phyloP scores from a whole-genome alignment of 1,140 invertebrate genomes.

The Stegodyphus dumicola region DNA sequence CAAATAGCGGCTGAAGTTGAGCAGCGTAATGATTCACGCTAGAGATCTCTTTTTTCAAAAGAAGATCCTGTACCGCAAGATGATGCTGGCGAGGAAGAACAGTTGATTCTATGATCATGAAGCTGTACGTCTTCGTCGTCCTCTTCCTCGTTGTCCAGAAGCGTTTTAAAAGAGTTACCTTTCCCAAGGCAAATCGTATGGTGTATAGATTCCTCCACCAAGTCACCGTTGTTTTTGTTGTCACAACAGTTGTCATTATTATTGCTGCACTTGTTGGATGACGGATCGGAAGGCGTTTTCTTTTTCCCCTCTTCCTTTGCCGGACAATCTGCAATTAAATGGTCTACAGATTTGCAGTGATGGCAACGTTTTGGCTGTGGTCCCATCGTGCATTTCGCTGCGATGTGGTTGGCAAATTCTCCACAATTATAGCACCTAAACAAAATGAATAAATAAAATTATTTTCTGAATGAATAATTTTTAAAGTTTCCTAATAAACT shows the following conservation, averaged over 20 bases:
- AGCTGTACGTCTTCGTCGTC: slow-evolving; percentile 52
- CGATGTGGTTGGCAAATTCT: slow-evolving; percentile 89
- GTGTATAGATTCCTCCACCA: slow-evolving; percentile 5
- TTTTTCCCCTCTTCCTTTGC: slow-evolving; percentile 65
- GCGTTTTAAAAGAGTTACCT: neutral
- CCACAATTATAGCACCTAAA: slow-evolving; percentile 90
- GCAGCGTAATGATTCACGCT: neutral
- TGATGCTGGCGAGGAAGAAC: slow-evolving; percentile 42
- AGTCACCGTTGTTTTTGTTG: neutral
- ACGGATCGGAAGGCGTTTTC: neutral
- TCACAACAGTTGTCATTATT: slow-evolving; percentile 33
- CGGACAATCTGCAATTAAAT: slow-evolving; percentile 88
- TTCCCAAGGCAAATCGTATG: neutral
- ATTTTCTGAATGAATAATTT: neutral
- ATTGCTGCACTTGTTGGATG: neutral
- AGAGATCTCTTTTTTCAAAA: neutral
- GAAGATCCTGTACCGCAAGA: neutral
- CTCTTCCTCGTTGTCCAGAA: slow-evolving; percentile 5
- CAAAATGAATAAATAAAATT: neutral
- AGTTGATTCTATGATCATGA: slow-evolving; percentile 47
- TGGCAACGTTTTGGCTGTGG: slow-evolving; percentile 90
- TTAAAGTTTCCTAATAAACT: too few relatives aligned
- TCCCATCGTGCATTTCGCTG: slow-evolving; percentile 85
- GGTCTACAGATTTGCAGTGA: slow-evolving; percentile 84
- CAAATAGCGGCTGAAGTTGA: neutral